Conservation (phyloP, 2,113 vertebrate species). For the Xerus inauris region DNA sequence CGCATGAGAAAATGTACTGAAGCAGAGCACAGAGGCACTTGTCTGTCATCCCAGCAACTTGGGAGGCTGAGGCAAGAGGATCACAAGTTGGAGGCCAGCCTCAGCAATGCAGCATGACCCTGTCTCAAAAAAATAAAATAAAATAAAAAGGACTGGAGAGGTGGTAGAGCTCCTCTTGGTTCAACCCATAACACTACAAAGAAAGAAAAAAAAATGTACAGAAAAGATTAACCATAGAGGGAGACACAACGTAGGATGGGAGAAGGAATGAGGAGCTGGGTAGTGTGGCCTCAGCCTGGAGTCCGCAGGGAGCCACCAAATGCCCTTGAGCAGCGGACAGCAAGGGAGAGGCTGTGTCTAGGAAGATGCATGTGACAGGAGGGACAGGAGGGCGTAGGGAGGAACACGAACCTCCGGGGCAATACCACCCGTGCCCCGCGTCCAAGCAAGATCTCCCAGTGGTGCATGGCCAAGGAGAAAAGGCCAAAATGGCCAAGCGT, state of each 20-base stretch:
- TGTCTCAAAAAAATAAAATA: too few relatives aligned
- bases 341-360: neutral
- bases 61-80: too few relatives aligned
- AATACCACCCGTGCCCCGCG: too few relatives aligned
- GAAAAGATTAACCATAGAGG: neutral
- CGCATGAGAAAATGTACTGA: neutral
- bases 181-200: too few relatives aligned
- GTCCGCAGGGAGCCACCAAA: neutral
- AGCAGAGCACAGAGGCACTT: too few relatives aligned
- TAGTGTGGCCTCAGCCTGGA: fast-evolving
- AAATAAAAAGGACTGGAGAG: too few relatives aligned
- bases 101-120: too few relatives aligned
- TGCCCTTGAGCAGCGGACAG: neutral
- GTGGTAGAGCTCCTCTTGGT: too few relatives aligned
- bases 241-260: neutral
- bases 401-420: neutral
- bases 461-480: neutral
- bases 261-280: neutral
- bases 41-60: too few relatives aligned
- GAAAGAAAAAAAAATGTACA: too few relatives aligned
- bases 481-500: neutral
- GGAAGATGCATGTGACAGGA: neutral
- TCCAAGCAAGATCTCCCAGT: neutral
- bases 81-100: too few relatives aligned
- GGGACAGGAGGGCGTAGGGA: fast-evolving